phyloP scores from a whole-genome alignment of 2,888 invertebrate genomes.

The Sminthurinus aureus region DNA sequence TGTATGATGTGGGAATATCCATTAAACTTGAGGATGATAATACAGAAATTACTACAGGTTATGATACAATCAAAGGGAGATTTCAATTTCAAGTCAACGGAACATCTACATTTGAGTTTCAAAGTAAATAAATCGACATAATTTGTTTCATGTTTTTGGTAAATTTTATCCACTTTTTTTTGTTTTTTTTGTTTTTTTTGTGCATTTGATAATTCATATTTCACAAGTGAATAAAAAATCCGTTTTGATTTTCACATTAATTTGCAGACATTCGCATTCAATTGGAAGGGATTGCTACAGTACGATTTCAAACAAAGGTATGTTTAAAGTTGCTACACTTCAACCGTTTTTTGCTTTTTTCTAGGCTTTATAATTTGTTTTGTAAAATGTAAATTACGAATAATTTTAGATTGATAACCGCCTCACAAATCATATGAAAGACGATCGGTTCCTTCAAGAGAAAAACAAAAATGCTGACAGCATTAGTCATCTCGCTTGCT shows the following conservation, averaged over 20 bases:
- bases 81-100: neutral
- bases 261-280: slow-evolving; percentile 9
- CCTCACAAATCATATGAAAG: neutral
- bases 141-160: too few relatives aligned
- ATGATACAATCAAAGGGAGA: slow-evolving; percentile 4
- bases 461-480: too few relatives aligned
- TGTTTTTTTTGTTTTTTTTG: too few relatives aligned
- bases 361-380: neutral
- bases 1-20: too few relatives aligned
- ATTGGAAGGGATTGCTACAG: slow-evolving; percentile 25
- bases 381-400: neutral
- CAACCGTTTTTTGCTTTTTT: neutral
- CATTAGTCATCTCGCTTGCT: neutral
- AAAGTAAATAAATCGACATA: too few relatives aligned
- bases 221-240: too few relatives aligned
- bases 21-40: neutral
- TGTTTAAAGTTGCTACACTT: neutral
- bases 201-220: too few relatives aligned
- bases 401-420: neutral
- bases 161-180: too few relatives aligned
- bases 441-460: too few relatives aligned
- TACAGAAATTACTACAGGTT: slow-evolving; percentile 6
- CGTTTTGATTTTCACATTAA: too few relatives aligned
- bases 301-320: slow-evolving; percentile 21
- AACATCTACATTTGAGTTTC: neutral